phyloP scores from a whole-genome alignment of 2,797 vertebrate genomes.

The Thalassophryne amazonica region DNA sequence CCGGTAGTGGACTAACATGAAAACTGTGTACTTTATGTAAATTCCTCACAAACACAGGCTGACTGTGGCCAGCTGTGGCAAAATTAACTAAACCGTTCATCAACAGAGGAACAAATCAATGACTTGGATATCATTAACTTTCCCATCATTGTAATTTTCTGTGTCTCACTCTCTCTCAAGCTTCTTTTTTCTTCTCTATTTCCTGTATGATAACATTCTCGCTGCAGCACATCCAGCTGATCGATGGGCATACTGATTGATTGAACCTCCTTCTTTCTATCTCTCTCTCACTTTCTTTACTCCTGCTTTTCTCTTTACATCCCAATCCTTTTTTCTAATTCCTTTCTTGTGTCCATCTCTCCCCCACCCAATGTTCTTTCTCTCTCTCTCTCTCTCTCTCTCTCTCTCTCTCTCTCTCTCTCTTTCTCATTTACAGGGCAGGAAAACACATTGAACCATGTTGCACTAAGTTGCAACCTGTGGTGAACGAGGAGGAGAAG shows the following conservation, averaged over 20 bases:
- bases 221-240: conserved; percentile 35
- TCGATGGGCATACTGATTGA: conserved; percentile 48
- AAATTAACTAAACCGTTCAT: conserved; percentile 53
- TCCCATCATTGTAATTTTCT: conserved; percentile 40
- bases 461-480: conserved; percentile 61
- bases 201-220: conserved; percentile 45
- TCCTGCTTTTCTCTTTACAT: conserved; percentile 11
- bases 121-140: conserved; percentile 55
- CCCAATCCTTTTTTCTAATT: not conserved
- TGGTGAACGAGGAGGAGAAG: conserved; percentile 55
- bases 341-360: conserved; percentile 2
- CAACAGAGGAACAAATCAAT: conserved; percentile 54
- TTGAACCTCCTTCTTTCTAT: conserved; percentile 15
- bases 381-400: not conserved
- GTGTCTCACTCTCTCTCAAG: conserved; percentile 28
- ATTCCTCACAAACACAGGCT: conserved; percentile 1
- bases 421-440: conserved; percentile 39
- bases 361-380: conserved; percentile 6
- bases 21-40: conserved; percentile 21
- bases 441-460: conserved; percentile 58
- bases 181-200: conserved; percentile 26
- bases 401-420: conserved; percentile 1
- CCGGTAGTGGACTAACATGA: conserved; percentile 19
- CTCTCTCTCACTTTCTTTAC: conserved; percentile 19
- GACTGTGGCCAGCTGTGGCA: conserved; percentile 33